A percentile compares a stretch with the other conserved stretches of the same genome.
Conservation (phyloP, 2,888 invertebrate genomes). For the Perizoma affinitatum region DNA sequence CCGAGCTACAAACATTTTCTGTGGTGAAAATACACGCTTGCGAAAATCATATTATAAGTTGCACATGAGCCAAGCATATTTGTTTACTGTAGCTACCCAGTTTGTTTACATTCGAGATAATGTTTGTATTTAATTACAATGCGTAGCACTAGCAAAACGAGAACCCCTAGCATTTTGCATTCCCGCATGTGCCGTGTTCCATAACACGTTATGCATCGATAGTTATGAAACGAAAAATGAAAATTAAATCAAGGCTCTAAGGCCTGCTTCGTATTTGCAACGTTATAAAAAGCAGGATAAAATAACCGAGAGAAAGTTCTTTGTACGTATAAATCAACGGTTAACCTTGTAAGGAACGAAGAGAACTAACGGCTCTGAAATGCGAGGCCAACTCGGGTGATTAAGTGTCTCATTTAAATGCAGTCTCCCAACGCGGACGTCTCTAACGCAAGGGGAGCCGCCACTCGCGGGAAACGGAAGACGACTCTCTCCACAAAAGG, state of each 20-base stretch:
- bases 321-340: conserved; percentile 46
- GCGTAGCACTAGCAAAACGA: conserved; percentile 15
- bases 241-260: conserved; percentile 19
- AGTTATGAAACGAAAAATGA: conserved; percentile 17
- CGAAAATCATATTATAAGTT: conserved; percentile 5
- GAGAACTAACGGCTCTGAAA: conserved; percentile 77
- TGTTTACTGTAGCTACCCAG: conserved; percentile 6
- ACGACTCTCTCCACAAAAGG: conserved; percentile 80
- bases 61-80: conserved; percentile 4
- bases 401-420: conserved; percentile 84
- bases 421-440: conserved; percentile 78
- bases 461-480: conserved; percentile 81
- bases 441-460: conserved; percentile 79
- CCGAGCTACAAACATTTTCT: conserved; percentile 15
- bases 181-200: conserved; percentile 15
- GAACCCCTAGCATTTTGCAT: conserved; percentile 18
- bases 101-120: conserved; percentile 24
- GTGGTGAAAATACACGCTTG: conserved; percentile 11
- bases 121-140: conserved; percentile 30
- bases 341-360: conserved; percentile 71
- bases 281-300: conserved; percentile 17
- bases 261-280: conserved; percentile 6
- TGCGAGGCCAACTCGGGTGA: conserved; percentile 78
- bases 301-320: conserved; percentile 27
- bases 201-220: conserved; percentile 17